Evolutionary conservation across 2,797 vertebrate species (phyloP), one percentile per base, ranked within the genome.

Genomic region (Helicolenus hilgendorfi): DNA sequence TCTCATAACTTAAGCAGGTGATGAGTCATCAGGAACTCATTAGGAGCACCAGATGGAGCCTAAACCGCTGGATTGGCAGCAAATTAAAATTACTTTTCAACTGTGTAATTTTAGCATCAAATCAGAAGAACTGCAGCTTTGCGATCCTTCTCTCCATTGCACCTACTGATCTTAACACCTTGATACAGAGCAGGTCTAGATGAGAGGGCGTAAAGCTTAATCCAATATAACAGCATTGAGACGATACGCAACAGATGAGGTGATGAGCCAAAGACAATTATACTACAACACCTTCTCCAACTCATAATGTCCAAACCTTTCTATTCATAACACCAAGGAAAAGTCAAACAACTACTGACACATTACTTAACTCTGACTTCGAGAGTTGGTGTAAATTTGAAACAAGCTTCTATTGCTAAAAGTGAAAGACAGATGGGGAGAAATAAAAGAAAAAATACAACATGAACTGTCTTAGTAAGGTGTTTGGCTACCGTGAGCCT

Each of bases 1-100:
- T 59, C 71, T 79, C 78, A 45, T 70, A 84, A 77, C 85, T 67
- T 84, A 89, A 86, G 74, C 79, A 79, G 82, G 81, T 85, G 90
- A 91, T 90, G 79, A 89, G 59, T 90, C 88, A 87, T 91, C 67
- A 86, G 79, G 62, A 90, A 82, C 33, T 77, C 76, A 90, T 90
- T 89, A 90, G 72, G 22, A 63, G 64, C 56, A 64, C 63, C 86
- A 92, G 80, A 89, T 93, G 90, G 80, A 73, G 65, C 41, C 60
- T 81, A 71, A 87, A 83, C 76, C 67, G 1, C 78, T 84, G 84
- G 79, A 86, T 84, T 83, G 84, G 72, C 69, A 87, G 77, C 35
- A 85, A 87, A 92, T 89, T 38, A 58, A 78, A 85, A 90, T 88
- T 81, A 83, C 79, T 81, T 85, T 85, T 84, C 67, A 41, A 65